Percentiles rank a stretch among this genome's conserved stretches.
phyloP scores from a whole-genome alignment of 2,113 vertebrate genomes.

The Lophura nycthemera region DNA sequence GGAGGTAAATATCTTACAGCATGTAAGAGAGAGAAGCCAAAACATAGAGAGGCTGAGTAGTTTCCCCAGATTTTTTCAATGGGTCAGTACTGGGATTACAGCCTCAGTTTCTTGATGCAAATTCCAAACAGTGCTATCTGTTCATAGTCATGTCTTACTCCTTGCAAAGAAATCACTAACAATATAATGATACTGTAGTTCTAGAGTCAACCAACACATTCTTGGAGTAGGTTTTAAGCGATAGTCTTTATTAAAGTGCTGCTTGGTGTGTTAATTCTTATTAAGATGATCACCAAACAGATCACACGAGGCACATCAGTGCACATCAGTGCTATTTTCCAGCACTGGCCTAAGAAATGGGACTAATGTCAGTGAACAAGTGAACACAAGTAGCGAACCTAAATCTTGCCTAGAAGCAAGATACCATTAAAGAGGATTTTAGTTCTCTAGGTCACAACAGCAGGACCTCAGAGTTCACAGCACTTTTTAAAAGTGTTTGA shows the following conservation, averaged over 20 bases:
- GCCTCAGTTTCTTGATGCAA: neutral
- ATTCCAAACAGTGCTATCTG: neutral
- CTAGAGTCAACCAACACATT: neutral
- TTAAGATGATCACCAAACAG: neutral
- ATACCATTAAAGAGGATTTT: neutral
- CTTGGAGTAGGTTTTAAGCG: neutral
- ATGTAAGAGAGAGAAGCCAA: neutral
- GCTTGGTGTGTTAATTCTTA: neutral
- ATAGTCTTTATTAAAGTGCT: neutral
- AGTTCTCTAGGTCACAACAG: neutral
- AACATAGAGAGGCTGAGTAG: neutral
- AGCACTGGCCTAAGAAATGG: neutral
- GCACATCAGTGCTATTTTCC: neutral
- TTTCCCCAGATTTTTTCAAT: neutral
- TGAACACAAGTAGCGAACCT: neutral
- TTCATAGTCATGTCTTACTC: neutral
- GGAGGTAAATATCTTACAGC: neutral
- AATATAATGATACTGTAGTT: neutral
- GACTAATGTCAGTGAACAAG: neutral
- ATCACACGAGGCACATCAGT: neutral
- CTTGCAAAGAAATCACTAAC: neutral
- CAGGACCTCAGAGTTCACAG: neutral
- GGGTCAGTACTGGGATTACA: neutral
- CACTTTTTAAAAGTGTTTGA: neutral
- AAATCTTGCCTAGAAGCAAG: neutral